Percentiles rank a stretch among this genome's conserved stretches.
These are phyloP conservation scores for Actenoides lindsayi DNA, from an alignment of 2,113 vertebrate species.

Conservation along the genomic window DNA sequence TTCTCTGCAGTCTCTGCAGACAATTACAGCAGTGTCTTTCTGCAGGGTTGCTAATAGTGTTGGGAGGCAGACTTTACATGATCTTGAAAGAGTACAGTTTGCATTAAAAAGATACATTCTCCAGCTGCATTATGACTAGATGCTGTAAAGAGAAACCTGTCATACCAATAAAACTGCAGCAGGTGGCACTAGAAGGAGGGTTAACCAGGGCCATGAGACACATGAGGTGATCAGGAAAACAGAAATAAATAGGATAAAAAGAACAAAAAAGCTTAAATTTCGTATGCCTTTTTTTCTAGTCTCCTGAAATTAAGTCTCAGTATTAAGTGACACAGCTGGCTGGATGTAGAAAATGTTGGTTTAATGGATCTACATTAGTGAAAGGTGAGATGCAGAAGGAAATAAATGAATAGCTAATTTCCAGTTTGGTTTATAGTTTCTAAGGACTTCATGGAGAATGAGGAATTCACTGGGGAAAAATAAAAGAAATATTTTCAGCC, in stretches of 20 bases:
- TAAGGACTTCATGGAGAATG: neutral
- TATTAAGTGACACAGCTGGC: neutral
- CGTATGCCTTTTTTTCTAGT: neutral
- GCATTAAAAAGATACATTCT: neutral
- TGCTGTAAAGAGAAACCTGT: neutral
- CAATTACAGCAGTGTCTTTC: neutral
- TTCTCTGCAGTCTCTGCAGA: neutral
- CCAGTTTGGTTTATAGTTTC: neutral
- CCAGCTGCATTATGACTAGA: neutral
- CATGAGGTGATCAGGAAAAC: neutral
- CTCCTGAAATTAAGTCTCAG: neutral
- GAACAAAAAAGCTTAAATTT: accelerated
- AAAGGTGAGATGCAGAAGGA: neutral
- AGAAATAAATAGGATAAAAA: neutral
- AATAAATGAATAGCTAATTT: neutral
- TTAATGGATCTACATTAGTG: neutral
- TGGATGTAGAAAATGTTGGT: neutral
- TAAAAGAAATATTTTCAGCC: neutral
- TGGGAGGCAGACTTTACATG: neutral
- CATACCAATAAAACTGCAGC: neutral
- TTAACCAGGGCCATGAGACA: neutral
- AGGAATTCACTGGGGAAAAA: neutral
- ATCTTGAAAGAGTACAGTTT: neutral
- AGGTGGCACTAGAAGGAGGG: conserved; percentile 34
- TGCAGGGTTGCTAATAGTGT: neutral